phyloP scores from a whole-genome alignment of 2,888 invertebrate genomes.

The Hemithea aestivaria region DNA sequence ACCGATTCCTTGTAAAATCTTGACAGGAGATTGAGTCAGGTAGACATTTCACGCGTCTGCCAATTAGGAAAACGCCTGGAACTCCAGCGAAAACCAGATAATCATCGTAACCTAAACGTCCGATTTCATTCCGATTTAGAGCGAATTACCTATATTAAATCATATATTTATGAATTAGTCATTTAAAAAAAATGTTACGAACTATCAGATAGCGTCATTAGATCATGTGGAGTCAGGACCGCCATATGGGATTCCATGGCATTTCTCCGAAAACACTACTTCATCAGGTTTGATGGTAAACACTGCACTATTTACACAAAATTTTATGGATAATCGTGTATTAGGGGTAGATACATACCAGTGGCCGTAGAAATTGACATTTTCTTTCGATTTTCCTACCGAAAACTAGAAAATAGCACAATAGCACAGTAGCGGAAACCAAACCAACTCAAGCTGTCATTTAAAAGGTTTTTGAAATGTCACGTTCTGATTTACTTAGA shows the following conservation, averaged over 20 bases:
- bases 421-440: constrained; percentile 79
- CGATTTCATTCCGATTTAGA: constrained; percentile 22
- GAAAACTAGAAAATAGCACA: constrained; percentile 76
- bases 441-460: constrained; percentile 79
- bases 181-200: constrained; percentile 40
- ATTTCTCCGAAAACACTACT: constrained; percentile 73
- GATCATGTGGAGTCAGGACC: constrained; percentile 77
- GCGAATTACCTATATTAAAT: constrained; percentile 21
- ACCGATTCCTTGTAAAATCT: constrained; percentile 11
- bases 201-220: constrained; percentile 68
- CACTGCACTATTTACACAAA: constrained; percentile 34
- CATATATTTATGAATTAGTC: constrained; percentile 33
- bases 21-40: constrained; percentile 31
- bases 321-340: constrained; percentile 35
- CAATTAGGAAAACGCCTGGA: constrained; percentile 52
- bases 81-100: constrained; percentile 53
- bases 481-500: constrained; percentile 39
- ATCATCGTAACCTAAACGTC: constrained; percentile 59
- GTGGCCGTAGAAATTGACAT: constrained; percentile 76
- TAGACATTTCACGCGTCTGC: constrained; percentile 39
- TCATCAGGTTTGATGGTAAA: constrained; percentile 60
- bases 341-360: constrained; percentile 54
- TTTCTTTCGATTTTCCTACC: constrained; percentile 59
- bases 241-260: constrained; percentile 79
- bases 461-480: constrained; percentile 62